Base-by-base conservation (phyloP, 2,888 invertebrate genomes). In the Nemotelus nigrinus region DNA sequence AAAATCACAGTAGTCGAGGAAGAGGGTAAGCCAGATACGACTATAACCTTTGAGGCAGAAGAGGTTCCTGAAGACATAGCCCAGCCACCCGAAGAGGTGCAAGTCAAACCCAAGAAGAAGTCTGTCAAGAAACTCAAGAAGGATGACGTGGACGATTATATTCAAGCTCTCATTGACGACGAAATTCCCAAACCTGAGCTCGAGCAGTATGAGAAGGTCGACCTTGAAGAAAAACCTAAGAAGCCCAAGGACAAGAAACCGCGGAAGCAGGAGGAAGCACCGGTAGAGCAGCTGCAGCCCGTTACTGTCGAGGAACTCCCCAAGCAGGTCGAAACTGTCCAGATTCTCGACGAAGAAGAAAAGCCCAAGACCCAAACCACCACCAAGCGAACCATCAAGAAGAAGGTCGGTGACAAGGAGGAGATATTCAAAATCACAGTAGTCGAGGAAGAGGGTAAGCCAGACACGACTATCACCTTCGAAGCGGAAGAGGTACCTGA, bases 181-280 rank as follows among this genome's bases (percentile, higher is more conserved):
- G 87, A 86, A 79, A 86, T 87, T 79, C 85, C 86, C 48, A 85
- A 86, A 81, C 85, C 87, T 0, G 87, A 86, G 80, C 83, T 87
- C 2, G 87, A 88, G 78, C 87, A 87, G 80, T 86, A 88, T 55
- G 87, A 88, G 82, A 87, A 88, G 81, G 82, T 86, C 5, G 86
- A 86, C 45, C 79, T 87, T 55, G 58, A 71, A 60, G 57, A 3
- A 67, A 83, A 83, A 77, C 81, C 84, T 45, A 83, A 84, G 79
- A 84, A 85, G 53, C 57, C 71, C 2, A 85, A 87, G 81, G 85
- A 85, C 57, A 85, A 84, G 0, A 85, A 83, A 83, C 85, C 84
- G 72, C 83, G 82, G 41, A 82, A 84, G 83, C 79, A 78, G 65
- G 79, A 81, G 68, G 82, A 85, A 82, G 81, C 81, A 1, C 85